These are phyloP conservation scores for Drosophila pullipes DNA, from an alignment of 2,888 invertebrate genomes.

Conservation along the genomic window DNA sequence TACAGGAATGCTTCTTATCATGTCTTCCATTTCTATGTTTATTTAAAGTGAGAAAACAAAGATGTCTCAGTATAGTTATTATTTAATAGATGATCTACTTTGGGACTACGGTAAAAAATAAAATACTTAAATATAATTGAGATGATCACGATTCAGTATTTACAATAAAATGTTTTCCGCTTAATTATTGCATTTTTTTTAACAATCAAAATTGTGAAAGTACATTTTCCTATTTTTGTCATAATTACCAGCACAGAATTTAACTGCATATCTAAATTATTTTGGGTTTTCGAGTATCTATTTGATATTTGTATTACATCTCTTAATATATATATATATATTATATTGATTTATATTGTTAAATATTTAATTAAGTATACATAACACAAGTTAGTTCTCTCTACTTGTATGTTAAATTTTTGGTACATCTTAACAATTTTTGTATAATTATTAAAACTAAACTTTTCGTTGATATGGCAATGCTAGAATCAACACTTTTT, in stretches of 20 bases:
- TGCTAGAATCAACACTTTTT: background rate
- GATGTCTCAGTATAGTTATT: background rate
- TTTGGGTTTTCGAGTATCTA: background rate
- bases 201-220: background rate
- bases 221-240: background rate
- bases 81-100: background rate
- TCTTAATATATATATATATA: background rate
- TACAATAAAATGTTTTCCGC: background rate
- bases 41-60: background rate
- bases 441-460: background rate
- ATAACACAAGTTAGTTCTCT: background rate
- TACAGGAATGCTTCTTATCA: conserved; percentile 19
- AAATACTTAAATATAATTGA: background rate
- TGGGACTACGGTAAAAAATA: no score
- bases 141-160: background rate
- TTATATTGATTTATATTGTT: background rate
- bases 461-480: background rate
- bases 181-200: background rate
- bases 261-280: background rate
- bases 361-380: background rate
- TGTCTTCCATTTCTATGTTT: background rate
- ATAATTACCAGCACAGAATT: background rate
- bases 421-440: background rate
- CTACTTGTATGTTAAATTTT: background rate
- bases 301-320: background rate